Evolutionary conservation across 2,113 vertebrate species (phyloP), one percentile per base, ranked within the genome.

Genomic region (Lepus americanus): DNA sequence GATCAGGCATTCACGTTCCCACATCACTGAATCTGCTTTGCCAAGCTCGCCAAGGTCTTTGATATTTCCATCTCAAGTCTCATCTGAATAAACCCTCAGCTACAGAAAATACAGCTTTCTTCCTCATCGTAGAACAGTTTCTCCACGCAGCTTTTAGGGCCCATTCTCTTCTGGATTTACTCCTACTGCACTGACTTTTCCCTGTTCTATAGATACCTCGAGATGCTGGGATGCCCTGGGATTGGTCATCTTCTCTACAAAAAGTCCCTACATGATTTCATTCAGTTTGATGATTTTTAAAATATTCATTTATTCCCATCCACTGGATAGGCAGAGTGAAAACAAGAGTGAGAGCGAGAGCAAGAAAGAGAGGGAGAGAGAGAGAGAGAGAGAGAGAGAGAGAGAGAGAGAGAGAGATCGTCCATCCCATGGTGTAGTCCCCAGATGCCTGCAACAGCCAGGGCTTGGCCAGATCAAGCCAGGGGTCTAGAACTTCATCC

Each of bases 21-120:
- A 53, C 39, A 55, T 78, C 22, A 79, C 53, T 89, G 53, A 79
- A 66, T 84, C 85, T 95, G 33, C 70, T 78, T 63, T 83, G 25
- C 13, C 51, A 83, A 83, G 44, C 39, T 89, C 64, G 78, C 27
- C 63, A 78, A 73, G 51, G 36, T 67, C 31, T 13, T 73, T 20
- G 5, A 64, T 74, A 29, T 91, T 91, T 79, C 19, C 25, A 51
- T 66, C 64, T 91, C 17, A 73, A 55, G 44, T 51, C 82, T 73
- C 33, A 94, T 72, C 12, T 90, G 55, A 53, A n/a, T 82, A 87
- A 87, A 91, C 72, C 73, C 61, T 55, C 53, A 73, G 63, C 6
- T 36, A 13, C 36, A 55, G 23, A 66, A 31, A 23, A 33, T 59
- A 44, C 36, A 73, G 51, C 31, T 82, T 49, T 67, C 55, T 49